Evolutionary conservation across 2,113 vertebrate species (phyloP), one percentile per base, ranked within the genome.

Genomic region (Elaphurus davidianus): DNA sequence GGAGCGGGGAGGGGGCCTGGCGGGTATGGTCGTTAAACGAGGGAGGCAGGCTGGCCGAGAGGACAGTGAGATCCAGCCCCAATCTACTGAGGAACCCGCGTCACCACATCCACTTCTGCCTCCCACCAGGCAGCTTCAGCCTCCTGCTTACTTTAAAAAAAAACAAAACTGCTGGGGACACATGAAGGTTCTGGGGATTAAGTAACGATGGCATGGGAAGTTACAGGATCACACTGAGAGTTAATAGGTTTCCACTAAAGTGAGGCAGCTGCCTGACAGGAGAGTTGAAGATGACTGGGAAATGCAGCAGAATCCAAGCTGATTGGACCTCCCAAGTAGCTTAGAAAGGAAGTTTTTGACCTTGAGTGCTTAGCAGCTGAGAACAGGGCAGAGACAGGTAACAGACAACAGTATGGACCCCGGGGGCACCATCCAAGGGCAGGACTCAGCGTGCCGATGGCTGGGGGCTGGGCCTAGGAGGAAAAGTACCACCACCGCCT

Each of bases 371-470:
- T 74, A 74, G 67, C 67, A 74, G 36, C 36, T 45, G 74, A 33
- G 64, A 85, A 62, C 17, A 60, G 9, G 19, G 17, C 4, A 54
- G 78, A 30, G 5, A 16, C 50, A 12, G 12, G 16, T 14, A 27
- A 9, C 25, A 25, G 15, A n/a, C 62, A 67, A 36, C 17, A 67
- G 50, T 19, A 40, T 2, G 25, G 17, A 7, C 33, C 17, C 40
- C 13, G 0, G 40, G 40, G 40, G 12, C n/a, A 74, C 36, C 21
- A 74, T 74, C 12, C 67, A 36, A 23, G 59, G 55, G 47, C 76
- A n/a, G 36, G 28, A 14, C 12, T 45, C 60, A 25, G 28, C 5
- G 0, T 2, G 60, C 16, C 0, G 30, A 33, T 25, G 30, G 15
- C 74, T 47, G 40, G 30, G 21, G 13, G 19, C 52, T 23, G 21